Conservation (phyloP, 2,797 vertebrate species). For the Sebastes vulpes region DNA sequence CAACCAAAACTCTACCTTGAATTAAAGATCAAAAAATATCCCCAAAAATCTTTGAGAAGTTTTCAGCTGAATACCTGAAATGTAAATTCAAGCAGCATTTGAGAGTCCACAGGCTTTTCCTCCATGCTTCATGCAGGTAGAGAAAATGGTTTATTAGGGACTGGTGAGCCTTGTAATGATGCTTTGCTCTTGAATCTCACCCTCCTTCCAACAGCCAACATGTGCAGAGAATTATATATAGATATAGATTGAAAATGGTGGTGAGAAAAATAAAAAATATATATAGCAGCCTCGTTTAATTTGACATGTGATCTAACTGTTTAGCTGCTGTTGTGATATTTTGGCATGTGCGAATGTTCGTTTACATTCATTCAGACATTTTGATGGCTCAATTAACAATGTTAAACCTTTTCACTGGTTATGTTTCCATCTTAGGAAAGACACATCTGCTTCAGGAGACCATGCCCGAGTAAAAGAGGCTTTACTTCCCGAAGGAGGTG, state of each 20-base stretch:
- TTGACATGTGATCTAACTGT: not conserved
- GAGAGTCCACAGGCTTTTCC: not conserved
- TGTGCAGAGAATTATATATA: not conserved
- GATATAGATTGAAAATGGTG: not conserved
- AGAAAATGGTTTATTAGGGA: not conserved
- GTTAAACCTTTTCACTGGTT: not conserved
- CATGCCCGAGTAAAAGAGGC: not conserved
- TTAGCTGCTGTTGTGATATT: not conserved
- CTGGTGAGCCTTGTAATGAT: conserved; percentile 1
- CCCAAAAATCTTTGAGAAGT: not conserved
- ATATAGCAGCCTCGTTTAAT: not conserved
- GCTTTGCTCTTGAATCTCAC: not conserved
- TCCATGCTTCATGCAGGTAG: not conserved
- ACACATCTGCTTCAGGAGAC: not conserved
- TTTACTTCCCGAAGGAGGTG: not conserved
- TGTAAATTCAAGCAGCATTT: not conserved
- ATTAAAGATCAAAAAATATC: not conserved
- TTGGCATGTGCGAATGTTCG: not conserved
- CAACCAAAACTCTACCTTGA: not conserved
- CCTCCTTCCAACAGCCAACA: not conserved
- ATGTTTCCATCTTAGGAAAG: conserved; percentile 1
- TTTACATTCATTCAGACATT: not conserved
- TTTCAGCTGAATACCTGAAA: not conserved
- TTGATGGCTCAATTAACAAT: not conserved
- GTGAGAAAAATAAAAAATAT: not conserved